A percentile compares a stretch with the other conserved stretches of the same genome.
These are phyloP conservation scores for Anneissia japonica DNA, from an alignment of 35 echinoderm and acorn worm species.

Conservation along the genomic window DNA sequence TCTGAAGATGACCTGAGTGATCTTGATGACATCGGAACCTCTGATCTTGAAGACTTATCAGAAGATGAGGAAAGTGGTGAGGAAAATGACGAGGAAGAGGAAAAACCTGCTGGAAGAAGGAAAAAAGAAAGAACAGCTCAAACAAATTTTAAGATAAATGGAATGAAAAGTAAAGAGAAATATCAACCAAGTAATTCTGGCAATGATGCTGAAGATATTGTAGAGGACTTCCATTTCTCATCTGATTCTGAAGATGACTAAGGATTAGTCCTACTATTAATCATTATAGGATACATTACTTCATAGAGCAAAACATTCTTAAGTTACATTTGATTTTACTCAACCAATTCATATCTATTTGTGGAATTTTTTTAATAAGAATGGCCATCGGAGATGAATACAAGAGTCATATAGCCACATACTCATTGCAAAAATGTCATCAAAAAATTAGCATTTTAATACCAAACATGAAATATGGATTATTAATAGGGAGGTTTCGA, in stretches of 20 bases:
- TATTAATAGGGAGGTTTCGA: no score
- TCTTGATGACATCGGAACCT: conserved; percentile 14
- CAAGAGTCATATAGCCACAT: no score
- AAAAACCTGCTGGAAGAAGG: conserved; percentile 2
- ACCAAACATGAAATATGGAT: no score
- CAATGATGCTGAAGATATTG: conserved; percentile 47
- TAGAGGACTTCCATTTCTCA: conserved; percentile 70
- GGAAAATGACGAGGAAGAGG: neutral
- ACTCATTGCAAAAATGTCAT: no score
- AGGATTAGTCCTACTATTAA: no score
- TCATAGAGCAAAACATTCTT: no score
- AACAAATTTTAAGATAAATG: neutral
- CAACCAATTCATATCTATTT: no score
- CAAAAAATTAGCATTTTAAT: no score
- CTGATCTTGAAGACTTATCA: conserved; percentile 24
- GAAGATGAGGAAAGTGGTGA: conserved; percentile 27
- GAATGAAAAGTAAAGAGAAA: conserved; percentile 18
- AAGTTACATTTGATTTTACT: no score
- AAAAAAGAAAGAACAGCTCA: neutral
- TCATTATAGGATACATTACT: no score
- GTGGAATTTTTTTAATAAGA: no score
- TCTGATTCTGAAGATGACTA: conserved; percentile 53
- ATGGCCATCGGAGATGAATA: no score
- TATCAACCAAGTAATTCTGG: neutral
- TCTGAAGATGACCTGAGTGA: conserved; percentile 13